Evolutionary conservation across 2,888 invertebrate species (phyloP).

Genomic region (Agrotis ipsilon): DNA sequence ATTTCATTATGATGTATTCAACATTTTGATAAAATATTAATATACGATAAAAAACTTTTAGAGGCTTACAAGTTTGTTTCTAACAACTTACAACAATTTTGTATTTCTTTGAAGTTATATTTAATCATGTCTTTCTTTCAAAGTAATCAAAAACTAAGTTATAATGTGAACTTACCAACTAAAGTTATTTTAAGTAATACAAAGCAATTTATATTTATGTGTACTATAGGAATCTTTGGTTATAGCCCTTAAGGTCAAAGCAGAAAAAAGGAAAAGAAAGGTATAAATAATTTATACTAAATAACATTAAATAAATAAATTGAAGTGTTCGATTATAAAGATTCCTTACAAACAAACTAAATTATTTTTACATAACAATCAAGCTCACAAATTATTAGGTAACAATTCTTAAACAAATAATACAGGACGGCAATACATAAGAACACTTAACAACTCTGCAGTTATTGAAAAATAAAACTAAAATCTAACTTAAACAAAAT

Average conservation of each 20-base stretch:
- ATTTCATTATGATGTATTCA: background rate
- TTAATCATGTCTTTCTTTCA: slow-evolving; percentile 22
- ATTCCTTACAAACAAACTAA: background rate
- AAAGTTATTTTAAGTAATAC: slow-evolving; percentile 52
- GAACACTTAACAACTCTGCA: slow-evolving; percentile 17
- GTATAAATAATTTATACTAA: background rate
- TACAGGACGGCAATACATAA: slow-evolving; percentile 52
- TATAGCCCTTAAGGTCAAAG: background rate
- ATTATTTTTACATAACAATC: background rate
- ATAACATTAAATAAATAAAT: no score
- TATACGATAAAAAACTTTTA: background rate
- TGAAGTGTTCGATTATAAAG: no score
- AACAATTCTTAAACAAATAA: slow-evolving; percentile 25
- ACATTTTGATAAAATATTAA: slow-evolving; percentile 10
- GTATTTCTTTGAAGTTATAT: background rate
- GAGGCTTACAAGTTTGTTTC: background rate
- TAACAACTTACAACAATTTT: slow-evolving; percentile 2
- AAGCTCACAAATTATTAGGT: slow-evolving; percentile 6
- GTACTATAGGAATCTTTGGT: slow-evolving; percentile 22
- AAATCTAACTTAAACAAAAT: background rate
- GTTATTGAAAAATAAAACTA: background rate
- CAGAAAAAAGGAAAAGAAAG: no score
- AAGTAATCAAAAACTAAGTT: slow-evolving; percentile 48
- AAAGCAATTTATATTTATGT: slow-evolving; percentile 10
- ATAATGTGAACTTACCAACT: slow-evolving; percentile 25